Evolutionary conservation across 2,113 vertebrate genomes (phyloP).

Genomic region (Lepisosteus osseus): DNA sequence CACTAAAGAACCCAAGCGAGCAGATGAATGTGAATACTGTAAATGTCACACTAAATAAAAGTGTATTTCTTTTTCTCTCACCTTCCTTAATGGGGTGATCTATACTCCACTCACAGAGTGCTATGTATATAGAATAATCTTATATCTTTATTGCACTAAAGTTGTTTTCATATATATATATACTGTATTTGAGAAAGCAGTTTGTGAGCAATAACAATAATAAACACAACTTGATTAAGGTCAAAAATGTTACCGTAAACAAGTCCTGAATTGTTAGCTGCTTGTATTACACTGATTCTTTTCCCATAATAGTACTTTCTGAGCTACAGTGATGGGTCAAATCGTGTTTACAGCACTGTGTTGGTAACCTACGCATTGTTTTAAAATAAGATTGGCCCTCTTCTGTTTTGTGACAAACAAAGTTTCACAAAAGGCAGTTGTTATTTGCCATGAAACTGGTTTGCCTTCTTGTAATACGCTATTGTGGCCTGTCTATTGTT

Average conservation of each 20-base stretch:
- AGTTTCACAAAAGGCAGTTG: not conserved
- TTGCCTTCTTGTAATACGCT: not conserved
- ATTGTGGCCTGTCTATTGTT: not conserved
- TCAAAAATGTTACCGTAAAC: not conserved
- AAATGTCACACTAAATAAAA: no score
- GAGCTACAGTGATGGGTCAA: not conserved
- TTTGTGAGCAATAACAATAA: not conserved
- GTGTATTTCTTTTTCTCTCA: no score
- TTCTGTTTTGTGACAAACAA: not conserved
- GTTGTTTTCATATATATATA: no score
- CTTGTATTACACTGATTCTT: not conserved
- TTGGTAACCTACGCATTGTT: conserved; percentile 1
- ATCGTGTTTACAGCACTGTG: not conserved
- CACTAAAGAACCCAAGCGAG: no score
- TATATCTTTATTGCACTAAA: no score
- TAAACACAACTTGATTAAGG: not conserved
- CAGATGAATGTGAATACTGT: no score
- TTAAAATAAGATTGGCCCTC: not conserved
- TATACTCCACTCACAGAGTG: no score
- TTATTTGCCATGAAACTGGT: not conserved
- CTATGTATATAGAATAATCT: no score
- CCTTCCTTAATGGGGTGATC: no score
- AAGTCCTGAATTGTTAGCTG: not conserved
- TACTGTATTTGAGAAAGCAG: not conserved
- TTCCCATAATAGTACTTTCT: not conserved